Percentiles rank a stretch among this genome's conserved stretches.
Evolutionary conservation across 2,113 vertebrate species (phyloP).

Genomic region (Myiagra hebetior): DNA sequence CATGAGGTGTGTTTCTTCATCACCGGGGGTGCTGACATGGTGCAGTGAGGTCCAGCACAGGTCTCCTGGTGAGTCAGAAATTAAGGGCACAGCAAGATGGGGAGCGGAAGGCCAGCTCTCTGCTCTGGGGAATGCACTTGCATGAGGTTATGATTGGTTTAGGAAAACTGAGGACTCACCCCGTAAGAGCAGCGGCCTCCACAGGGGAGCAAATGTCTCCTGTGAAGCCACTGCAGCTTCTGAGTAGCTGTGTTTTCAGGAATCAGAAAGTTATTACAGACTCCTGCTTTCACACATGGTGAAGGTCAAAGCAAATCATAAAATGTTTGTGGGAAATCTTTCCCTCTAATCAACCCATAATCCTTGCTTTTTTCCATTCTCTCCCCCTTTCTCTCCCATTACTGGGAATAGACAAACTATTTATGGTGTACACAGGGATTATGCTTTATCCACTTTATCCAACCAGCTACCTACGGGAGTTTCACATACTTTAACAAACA

Average conservation of each 20-base stretch:
- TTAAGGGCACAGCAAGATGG: background rate
- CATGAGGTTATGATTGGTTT: background rate
- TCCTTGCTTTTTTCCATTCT: background rate
- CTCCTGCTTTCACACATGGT: background rate
- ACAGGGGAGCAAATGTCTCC: background rate
- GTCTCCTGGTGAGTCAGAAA: background rate
- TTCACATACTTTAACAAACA: slow-evolving; percentile 20
- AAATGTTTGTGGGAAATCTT: background rate
- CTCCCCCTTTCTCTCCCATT: background rate
- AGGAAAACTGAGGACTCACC: background rate
- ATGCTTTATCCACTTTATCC: slow-evolving; percentile 16
- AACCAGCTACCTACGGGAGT: background rate
- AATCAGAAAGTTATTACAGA: background rate
- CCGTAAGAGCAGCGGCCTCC: accelerated
- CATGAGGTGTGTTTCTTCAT: background rate
- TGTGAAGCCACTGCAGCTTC: accelerated
- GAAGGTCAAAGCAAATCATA: background rate
- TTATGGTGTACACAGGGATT: background rate
- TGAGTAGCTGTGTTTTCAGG: background rate
- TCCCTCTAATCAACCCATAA: background rate
- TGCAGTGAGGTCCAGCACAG: accelerated
- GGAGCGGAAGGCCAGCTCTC: background rate
- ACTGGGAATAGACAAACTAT: background rate
- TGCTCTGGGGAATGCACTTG: accelerated
- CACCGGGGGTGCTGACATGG: accelerated